These are phyloP conservation scores for Saimiri boliviensis DNA, from an alignment of 2,113 vertebrate genomes.

Conservation along the genomic window DNA sequence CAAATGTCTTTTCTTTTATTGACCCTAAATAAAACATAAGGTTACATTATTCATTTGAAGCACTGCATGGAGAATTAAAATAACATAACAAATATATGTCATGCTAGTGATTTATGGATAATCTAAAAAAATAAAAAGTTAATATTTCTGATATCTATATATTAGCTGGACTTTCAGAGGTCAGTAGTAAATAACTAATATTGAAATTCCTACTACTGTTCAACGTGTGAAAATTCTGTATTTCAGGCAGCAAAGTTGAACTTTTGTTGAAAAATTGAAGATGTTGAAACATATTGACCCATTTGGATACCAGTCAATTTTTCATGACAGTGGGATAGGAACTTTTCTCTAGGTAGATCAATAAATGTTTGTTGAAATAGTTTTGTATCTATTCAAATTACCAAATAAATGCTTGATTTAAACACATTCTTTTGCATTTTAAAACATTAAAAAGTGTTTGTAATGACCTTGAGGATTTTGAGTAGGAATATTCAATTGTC, in stretches of 20 bases:
- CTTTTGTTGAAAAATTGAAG: not conserved
- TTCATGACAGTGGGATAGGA: not conserved
- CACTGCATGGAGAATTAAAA: not conserved
- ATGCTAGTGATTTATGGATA: not conserved
- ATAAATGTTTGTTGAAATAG: not conserved
- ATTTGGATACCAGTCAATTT: not conserved
- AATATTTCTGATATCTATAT: not conserved
- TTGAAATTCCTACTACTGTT: not conserved
- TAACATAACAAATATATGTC: not conserved
- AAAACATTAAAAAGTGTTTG: not conserved
- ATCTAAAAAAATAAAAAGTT: not conserved
- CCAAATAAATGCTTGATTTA: not conserved
- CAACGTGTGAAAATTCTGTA: not conserved
- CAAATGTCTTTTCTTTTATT: not conserved
- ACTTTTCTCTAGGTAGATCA: not conserved
- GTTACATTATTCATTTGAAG: not conserved
- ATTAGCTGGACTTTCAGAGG: not conserved
- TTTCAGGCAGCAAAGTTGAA: not conserved
- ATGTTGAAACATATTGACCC: not conserved
- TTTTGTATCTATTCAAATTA: not conserved
- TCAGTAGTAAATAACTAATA: not conserved
- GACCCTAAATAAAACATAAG: not conserved
- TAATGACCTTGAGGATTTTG: not conserved
- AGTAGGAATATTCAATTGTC: not conserved
- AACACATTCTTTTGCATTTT: not conserved